Evolutionary conservation across 2,888 invertebrate species (phyloP).

Genomic region (Nephrotoma guestfalica): DNA sequence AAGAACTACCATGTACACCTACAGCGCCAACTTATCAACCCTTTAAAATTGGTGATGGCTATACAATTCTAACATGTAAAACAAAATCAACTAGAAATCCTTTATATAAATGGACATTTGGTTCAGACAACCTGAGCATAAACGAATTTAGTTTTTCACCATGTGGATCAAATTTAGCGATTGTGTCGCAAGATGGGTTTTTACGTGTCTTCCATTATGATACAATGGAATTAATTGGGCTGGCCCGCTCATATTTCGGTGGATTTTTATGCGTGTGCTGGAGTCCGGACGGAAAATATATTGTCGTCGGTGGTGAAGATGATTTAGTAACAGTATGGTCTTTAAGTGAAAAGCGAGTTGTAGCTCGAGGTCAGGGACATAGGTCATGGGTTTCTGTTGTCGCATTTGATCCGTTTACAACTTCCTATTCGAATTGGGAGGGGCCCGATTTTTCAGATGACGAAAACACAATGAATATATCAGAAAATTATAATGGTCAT

Average conservation of each 20-base stretch:
- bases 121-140: slow-evolving; percentile 66
- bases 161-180: slow-evolving; percentile 80
- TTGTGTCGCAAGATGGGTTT: slow-evolving; percentile 91
- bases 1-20: slow-evolving; percentile 81
- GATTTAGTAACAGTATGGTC: slow-evolving; percentile 97
- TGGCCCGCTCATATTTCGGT: slow-evolving; percentile 94
- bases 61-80: slow-evolving; percentile 88
- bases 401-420: slow-evolving; percentile 80
- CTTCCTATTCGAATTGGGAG: slow-evolving; percentile 50
- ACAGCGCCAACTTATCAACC: slow-evolving; percentile 88
- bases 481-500: slow-evolving; percentile 13
- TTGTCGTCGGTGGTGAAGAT: slow-evolving; percentile 96
- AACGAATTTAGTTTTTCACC: slow-evolving; percentile 97
- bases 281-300: slow-evolving; percentile 93
- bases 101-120: slow-evolving; percentile 79
- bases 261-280: slow-evolving; percentile 95
- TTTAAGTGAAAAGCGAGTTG: slow-evolving; percentile 78
- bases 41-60: slow-evolving; percentile 89
- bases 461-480: slow-evolving; percentile 30
- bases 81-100: slow-evolving; percentile 94
- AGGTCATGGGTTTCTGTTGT: slow-evolving; percentile 97
- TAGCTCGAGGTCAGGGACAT: slow-evolving; percentile 96
- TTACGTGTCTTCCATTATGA: slow-evolving; percentile 93
- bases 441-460: slow-evolving; percentile 42
- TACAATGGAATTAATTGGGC: slow-evolving; percentile 88